Percentiles rank a stretch among this genome's conserved stretches.
Conservation (phyloP, 2,888 invertebrate species). For the Anodontia alba region DNA sequence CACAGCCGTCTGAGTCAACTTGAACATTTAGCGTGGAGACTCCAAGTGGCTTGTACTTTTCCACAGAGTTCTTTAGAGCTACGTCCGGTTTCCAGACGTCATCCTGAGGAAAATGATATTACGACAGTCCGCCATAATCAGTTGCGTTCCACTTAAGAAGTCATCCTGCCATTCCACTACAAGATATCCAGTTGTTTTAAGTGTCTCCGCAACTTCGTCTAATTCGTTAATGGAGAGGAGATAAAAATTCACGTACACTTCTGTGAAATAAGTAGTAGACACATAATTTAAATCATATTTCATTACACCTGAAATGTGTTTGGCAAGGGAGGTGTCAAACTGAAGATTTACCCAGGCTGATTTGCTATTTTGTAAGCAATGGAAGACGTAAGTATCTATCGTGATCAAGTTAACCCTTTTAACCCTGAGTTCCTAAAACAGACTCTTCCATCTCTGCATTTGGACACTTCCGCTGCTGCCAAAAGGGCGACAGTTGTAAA, state of each 20-base stretch:
- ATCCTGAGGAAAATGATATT: slow-evolving; percentile 48
- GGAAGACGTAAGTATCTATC: no score
- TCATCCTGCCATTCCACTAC: slow-evolving; percentile 42
- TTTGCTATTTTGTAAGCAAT: no score
- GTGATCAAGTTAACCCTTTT: no score
- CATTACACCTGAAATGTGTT: no score
- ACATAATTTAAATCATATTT: no score
- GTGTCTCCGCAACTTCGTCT: slow-evolving; percentile 38
- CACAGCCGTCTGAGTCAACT: slow-evolving; percentile 23
- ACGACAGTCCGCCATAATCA: slow-evolving; percentile 24
- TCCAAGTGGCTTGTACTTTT: slow-evolving; percentile 43
- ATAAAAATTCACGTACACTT: slow-evolving; percentile 41
- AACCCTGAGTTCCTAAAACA: no score
- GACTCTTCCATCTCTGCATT: no score
- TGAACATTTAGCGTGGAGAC: slow-evolving; percentile 31
- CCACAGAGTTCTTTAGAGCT: slow-evolving; percentile 44
- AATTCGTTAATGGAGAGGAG: slow-evolving; percentile 37
- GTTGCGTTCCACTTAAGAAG: slow-evolving; percentile 40
- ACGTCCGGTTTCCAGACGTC: slow-evolving; percentile 56
- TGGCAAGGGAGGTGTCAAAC: no score
- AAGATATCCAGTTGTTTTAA: slow-evolving; percentile 47
- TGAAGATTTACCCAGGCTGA: no score
- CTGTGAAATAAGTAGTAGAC: slow-evolving; percentile 18
- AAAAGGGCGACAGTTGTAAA: no score
- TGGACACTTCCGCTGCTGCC: no score